Percentiles rank a stretch among this genome's conserved stretches.
phyloP scores from a whole-genome alignment of 2,797 vertebrate genomes.

The Lacerta agilis region DNA sequence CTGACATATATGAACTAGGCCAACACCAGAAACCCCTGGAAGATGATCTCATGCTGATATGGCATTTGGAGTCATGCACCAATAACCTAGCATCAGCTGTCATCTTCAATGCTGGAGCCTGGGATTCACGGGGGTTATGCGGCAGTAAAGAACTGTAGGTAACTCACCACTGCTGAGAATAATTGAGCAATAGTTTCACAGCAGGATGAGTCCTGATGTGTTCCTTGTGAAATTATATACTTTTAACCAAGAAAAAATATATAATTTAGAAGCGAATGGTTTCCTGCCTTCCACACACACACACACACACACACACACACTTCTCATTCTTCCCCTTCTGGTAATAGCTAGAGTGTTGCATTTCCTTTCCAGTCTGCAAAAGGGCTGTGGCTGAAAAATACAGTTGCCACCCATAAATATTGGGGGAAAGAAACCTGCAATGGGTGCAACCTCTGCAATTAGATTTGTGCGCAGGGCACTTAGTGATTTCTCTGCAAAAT shows the following conservation, averaged over 20 bases:
- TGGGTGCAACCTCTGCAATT: constrained; percentile 42
- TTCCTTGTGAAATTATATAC: constrained; percentile 74
- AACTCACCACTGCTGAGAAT: constrained; percentile 70
- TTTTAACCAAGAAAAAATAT: constrained; percentile 74
- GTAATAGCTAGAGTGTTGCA: constrained; percentile 58
- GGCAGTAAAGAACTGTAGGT: constrained; percentile 56
- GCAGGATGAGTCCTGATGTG: constrained; percentile 65
- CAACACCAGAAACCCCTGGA: constrained; percentile 50
- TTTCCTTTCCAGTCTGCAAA: constrained; percentile 69
- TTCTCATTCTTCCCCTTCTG: constrained; percentile 37
- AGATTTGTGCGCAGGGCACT: constrained; percentile 47
- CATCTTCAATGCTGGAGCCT: constrained; percentile 33
- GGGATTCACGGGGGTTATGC: constrained; percentile 60
- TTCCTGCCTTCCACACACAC: background rate
- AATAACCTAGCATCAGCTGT: constrained; percentile 53
- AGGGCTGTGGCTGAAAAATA: constrained; percentile 61
- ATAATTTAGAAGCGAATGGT: constrained; percentile 70
- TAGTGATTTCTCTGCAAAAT: constrained; percentile 25
- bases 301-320: background rate
- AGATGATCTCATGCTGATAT: constrained; percentile 35
- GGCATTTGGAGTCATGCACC: constrained; percentile 15
- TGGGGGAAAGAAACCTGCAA: constrained; percentile 55
- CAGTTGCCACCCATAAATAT: constrained; percentile 48
- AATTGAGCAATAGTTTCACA: constrained; percentile 75
- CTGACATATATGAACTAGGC: constrained; percentile 53